phyloP scores from a whole-genome alignment of 2,797 vertebrate genomes.

The Nothura maculosa region DNA sequence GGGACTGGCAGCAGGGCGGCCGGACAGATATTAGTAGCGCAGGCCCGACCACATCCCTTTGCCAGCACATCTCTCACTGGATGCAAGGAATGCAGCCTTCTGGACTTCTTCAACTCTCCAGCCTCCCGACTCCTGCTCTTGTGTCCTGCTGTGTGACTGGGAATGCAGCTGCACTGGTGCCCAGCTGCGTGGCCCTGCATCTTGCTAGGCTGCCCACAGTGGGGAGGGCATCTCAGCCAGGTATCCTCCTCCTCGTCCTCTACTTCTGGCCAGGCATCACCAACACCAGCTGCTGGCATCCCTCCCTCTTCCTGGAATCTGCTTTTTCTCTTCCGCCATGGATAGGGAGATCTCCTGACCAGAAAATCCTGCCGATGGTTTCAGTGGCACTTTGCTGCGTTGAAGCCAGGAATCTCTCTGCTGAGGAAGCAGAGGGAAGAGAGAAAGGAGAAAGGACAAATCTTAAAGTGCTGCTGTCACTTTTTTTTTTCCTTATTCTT shows the following conservation, averaged over 20 bases:
- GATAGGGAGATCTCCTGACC: neutral
- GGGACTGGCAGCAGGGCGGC: neutral
- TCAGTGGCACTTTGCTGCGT: neutral
- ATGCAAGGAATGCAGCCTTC: neutral
- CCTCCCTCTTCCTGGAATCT: neutral
- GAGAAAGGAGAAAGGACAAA: neutral
- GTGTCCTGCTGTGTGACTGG: neutral
- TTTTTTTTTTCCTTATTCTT: neutral
- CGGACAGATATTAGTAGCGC: neutral
- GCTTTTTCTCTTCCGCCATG: neutral
- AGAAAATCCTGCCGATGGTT: neutral
- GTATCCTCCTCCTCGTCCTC: neutral
- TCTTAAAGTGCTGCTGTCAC: neutral
- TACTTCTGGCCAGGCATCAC: neutral
- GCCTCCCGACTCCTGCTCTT: neutral
- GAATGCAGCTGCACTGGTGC: neutral
- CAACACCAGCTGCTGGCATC: neutral
- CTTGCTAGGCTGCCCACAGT: fast-evolving
- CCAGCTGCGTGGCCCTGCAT: neutral
- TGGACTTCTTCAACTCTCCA: neutral
- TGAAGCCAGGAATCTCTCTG: neutral
- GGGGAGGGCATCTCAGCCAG: fast-evolving
- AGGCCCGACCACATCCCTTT: fast-evolving
- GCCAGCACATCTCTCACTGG: neutral
- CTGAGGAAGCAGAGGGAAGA: neutral